These are phyloP conservation scores for Mormyrops boulengeri DNA, from an alignment of 2,797 vertebrate genomes.

Conservation along the genomic window DNA sequence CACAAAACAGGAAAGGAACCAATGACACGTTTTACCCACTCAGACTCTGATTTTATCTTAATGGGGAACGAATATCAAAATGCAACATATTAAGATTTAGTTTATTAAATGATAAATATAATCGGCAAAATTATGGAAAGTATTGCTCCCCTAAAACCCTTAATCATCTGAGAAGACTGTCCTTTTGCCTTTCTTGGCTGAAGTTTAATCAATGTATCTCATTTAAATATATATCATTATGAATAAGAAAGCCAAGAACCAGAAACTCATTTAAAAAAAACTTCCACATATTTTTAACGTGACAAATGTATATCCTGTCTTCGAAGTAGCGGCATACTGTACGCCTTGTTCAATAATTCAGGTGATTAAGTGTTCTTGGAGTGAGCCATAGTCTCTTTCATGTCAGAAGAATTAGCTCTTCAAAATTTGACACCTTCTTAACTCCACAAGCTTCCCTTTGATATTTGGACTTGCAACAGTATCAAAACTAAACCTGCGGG, in stretches of 20 bases:
- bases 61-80: background rate
- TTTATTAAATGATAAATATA: background rate
- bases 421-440: slow-evolving; percentile 15
- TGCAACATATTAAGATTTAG: background rate
- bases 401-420: background rate
- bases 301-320: background rate
- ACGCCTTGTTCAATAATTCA: slow-evolving; percentile 12
- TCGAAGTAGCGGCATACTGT: background rate
- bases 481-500: background rate
- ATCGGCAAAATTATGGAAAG: background rate
- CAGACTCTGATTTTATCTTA: background rate
- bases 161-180: background rate
- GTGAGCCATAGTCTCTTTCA: background rate
- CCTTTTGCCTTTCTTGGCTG: background rate
- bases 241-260: background rate
- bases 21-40: background rate
- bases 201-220: background rate
- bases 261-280: background rate
- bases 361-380: slow-evolving; percentile 7
- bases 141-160: background rate
- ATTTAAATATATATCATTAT: background rate
- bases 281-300: background rate
- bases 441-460: slow-evolving; percentile 14
- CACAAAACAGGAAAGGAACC: background rate
- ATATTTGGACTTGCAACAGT: slow-evolving; percentile 8